Evolutionary conservation across 1,140 invertebrate genomes (phyloP).

Genomic region (Penaeus japonicus): DNA sequence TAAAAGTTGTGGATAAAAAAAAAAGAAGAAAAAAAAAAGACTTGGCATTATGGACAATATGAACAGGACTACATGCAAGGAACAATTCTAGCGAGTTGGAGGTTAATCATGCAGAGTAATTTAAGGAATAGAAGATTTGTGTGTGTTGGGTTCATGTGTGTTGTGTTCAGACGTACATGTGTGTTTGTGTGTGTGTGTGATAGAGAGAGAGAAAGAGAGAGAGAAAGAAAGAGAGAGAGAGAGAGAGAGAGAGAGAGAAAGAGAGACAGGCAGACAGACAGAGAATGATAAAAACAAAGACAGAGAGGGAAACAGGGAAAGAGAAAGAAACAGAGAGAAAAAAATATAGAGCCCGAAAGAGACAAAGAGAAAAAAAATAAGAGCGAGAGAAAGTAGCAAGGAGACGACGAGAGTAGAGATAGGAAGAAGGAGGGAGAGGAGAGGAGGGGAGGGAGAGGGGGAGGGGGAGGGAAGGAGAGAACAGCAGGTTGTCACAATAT

Average conservation of each 20-base stretch:
- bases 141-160: too few species aligned
- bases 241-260: not conserved
- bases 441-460: not conserved
- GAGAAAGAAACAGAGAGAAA: not conserved
- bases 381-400: not conserved
- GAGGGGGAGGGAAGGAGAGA: not conserved
- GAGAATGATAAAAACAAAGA: too few species aligned
- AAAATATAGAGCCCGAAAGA: not conserved
- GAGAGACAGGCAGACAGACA: not conserved
- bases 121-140: too few species aligned
- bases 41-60: too few species aligned
- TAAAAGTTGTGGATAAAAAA: too few species aligned
- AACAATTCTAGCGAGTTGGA: too few species aligned
- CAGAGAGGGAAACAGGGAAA: not conserved
- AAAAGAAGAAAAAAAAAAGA: too few species aligned
- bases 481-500: conserved; percentile 42
- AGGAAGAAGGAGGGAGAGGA: conserved; percentile 9
- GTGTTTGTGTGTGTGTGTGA: too few species aligned
- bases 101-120: too few species aligned
- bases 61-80: too few species aligned
- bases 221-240: not conserved
- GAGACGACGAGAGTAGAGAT: not conserved
- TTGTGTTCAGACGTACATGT: too few species aligned
- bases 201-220: not conserved
- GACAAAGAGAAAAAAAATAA: not conserved